Evolutionary conservation across 37 sponge, comb jelly and placozoan species (phyloP).

Genomic region (Tethya wilhelma): DNA sequence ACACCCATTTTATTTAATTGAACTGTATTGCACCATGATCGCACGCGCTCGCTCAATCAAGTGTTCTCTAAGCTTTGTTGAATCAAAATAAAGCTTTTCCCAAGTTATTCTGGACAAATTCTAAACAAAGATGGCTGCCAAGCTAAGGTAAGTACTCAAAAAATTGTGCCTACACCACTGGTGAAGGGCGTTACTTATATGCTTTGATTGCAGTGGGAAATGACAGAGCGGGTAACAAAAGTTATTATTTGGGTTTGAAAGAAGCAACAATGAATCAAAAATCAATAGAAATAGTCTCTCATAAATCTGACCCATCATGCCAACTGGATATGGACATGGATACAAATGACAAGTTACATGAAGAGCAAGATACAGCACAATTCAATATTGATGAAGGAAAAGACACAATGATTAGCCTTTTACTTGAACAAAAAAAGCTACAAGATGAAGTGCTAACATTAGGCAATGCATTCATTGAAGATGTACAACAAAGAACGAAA

Average conservation of each 20-base stretch:
- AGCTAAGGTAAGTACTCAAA: no score
- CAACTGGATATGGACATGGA: background rate
- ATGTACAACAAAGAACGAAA: background rate
- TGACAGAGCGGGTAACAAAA: background rate
- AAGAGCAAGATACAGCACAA: background rate
- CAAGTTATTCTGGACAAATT: no score
- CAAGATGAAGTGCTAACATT: conserved; percentile 1
- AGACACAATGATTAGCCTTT: background rate
- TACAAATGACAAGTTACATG: background rate
- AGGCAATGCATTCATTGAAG: conserved; percentile 20
- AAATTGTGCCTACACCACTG: no score
- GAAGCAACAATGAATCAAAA: background rate
- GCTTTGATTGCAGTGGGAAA: background rate
- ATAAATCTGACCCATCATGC: background rate
- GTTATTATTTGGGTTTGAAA: background rate
- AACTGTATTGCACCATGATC: no score
- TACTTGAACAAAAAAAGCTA: background rate
- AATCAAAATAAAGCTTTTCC: no score
- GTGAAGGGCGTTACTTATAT: background rate
- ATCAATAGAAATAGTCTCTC: background rate
- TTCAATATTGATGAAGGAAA: background rate
- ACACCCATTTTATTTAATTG: no score
- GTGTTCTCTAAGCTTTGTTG: no score
- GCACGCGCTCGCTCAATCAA: no score
- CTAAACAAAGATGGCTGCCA: no score